These are phyloP conservation scores for Spinibarbus caldwelli DNA, from an alignment of 2,797 vertebrate species.

Conservation along the genomic window DNA sequence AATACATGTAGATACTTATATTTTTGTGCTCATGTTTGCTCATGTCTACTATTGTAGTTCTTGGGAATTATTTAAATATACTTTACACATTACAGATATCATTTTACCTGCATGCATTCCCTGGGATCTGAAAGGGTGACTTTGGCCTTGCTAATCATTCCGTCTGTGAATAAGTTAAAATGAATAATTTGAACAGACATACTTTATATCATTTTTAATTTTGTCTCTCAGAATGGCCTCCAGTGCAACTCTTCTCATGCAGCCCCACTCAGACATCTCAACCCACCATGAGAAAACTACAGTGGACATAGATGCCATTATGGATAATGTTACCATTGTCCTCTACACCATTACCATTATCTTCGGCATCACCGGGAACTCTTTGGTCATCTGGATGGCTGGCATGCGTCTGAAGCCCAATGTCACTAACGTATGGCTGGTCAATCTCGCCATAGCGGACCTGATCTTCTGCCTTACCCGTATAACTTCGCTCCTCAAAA, in stretches of 20 bases:
- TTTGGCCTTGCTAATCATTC: neutral
- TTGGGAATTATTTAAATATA: neutral
- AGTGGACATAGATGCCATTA: slow-evolving; percentile 64
- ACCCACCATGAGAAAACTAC: slow-evolving; percentile 16
- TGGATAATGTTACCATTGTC: slow-evolving; percentile 68
- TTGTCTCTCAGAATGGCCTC: slow-evolving; percentile 62
- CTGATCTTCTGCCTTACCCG: slow-evolving; percentile 80
- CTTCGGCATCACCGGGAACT: slow-evolving; percentile 75
- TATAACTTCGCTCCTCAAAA: slow-evolving; percentile 70
- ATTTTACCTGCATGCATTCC: neutral
- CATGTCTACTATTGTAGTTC: neutral
- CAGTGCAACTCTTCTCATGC: slow-evolving; percentile 40
- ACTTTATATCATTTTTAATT: neutral
- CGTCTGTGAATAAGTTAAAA: neutral
- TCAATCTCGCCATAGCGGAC: slow-evolving; percentile 79
- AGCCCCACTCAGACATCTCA: neutral
- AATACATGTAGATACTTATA: neutral
- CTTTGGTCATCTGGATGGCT: slow-evolving; percentile 77
- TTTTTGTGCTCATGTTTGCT: neutral
- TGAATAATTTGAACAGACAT: neutral
- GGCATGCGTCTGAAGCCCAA: slow-evolving; percentile 74
- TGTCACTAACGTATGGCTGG: slow-evolving; percentile 78
- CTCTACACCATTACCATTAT: slow-evolving; percentile 73
- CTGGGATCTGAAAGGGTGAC: neutral
- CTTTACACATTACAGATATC: neutral